phyloP scores from a whole-genome alignment of 2,113 vertebrate species.

The Bos taurus region ARS-UCD2.0 NC_037352.1:33048501-33049000 shows the following conservation, averaged over 20 bases:
- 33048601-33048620: constrained; percentile 1
- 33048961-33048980: background rate
- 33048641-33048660: constrained; percentile 22
- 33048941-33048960: background rate
- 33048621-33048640: constrained; percentile 33
- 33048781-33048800: background rate
- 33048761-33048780: background rate
- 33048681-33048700: background rate
- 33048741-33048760: no score
- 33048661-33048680: background rate
- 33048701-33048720: background rate
- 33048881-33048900: background rate
- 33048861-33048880: background rate
- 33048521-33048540: background rate
- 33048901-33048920: background rate
- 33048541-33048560: background rate
- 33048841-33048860: background rate
- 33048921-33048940: background rate
- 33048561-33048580: constrained; percentile 2
- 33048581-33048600: constrained; percentile 7
- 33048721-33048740: background rate
- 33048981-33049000: background rate
- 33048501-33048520: background rate
- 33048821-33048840: background rate
- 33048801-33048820: background rate